Base-by-base conservation (phyloP, 2,113 vertebrate genomes). In the Leiothrix lutea region DNA sequence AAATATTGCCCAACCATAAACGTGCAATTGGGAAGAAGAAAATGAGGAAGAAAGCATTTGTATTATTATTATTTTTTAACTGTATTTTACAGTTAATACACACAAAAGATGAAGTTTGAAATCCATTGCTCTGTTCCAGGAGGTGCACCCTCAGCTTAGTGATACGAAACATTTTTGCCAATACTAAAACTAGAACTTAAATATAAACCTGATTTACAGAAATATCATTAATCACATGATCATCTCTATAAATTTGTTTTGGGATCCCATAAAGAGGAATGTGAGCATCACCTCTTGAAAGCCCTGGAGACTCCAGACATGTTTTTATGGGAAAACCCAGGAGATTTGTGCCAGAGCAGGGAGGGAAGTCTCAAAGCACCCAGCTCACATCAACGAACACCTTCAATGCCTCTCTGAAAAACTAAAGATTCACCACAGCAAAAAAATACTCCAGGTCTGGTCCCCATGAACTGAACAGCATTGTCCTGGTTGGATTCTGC, bases 21-120 rank as follows among this genome's bases (percentile, higher is more conserved):
- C 5, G 33, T 1, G 1, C 11, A 47, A 12, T 1, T 47, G n/a
- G 2, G 8, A 47, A 58, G 47, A 72, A 70, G 35, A 33, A 11
- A 62, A 70, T 6, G 73, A 57, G 1, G 22, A 77, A 50, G 17
- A 57, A 60, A 71, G 5, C 6, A 25, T 57, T 57, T 21, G 8
- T 67, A 31, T 20, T 54, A 20, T 33, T 35, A 9, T 40, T 79
- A 21, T 45, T 18, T 33, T 5, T 18, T 2, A 31, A 12, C 29
- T 28, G 3, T 26, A 31, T 78, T 67, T 40, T 64, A 29, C 38
- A 58, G 47, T 15, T 47, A 64, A 67, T 17, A 20, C 8, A 35
- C 4, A 74, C 3, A 8, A 29, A 87, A 45, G 6, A 19, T 1
- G 5, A 86, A 58, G 33, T 42, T 44, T 75, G 23, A 66, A 79